Conservation (phyloP, 2,797 vertebrate genomes). For the Muscicapa striata region DNA sequence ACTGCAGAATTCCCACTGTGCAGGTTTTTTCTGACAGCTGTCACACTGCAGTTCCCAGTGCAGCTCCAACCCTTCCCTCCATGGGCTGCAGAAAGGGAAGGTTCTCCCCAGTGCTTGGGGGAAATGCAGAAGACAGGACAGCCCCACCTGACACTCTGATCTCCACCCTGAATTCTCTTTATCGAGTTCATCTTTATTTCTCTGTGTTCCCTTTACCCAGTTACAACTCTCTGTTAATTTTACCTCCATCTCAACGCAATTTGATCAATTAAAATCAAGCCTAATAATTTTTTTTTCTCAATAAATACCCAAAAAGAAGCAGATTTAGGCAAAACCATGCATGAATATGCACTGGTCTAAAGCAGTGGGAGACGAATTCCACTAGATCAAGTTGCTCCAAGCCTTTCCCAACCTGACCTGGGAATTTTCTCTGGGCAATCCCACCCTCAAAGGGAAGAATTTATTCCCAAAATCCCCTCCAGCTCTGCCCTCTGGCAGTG, state of each 20-base stretch:
- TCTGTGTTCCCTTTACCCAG: too few species aligned
- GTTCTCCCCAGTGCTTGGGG: not conserved
- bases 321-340: not conserved
- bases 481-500: not conserved
- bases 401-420: not conserved
- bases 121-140: not conserved
- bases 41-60: not conserved
- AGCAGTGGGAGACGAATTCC: not conserved
- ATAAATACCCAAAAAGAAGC: not conserved
- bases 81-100: not conserved
- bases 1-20: not conserved
- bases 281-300: not conserved
- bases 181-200: too few species aligned
- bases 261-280: not conserved
- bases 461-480: not conserved
- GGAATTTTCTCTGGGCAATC: too few species aligned
- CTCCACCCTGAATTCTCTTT: fast-evolving
- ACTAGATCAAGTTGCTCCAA: fast-evolving
- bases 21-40: not conserved
- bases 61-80: not conserved
- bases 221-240: not conserved
- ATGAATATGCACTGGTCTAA: not conserved
- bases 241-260: not conserved
- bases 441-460: not conserved
- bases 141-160: fast-evolving